These are phyloP conservation scores for Phalloptychus januarius DNA, from an alignment of 2,797 vertebrate species.

Conservation along the genomic window DNA sequence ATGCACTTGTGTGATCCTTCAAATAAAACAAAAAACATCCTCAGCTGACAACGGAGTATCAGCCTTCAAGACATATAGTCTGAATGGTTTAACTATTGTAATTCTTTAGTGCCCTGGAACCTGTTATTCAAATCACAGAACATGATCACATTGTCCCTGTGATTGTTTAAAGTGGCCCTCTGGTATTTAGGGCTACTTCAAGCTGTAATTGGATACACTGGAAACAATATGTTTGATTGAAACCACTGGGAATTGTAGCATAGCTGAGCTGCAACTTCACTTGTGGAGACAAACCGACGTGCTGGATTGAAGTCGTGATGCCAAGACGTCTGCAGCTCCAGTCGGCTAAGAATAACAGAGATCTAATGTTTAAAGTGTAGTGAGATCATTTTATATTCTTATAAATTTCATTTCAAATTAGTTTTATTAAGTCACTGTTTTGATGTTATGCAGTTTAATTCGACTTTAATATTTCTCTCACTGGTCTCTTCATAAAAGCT, in stretches of 20 bases:
- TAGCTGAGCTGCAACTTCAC: conserved; percentile 10
- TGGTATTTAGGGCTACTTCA: conserved; percentile 36
- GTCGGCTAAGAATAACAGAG: conserved; percentile 15
- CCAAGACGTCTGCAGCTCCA: conserved; percentile 22
- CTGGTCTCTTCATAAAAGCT: not conserved
- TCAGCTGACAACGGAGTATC: conserved; percentile 12
- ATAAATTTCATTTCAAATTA: not conserved
- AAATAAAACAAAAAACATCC: conserved; percentile 25
- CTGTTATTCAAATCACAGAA: conserved; percentile 36
- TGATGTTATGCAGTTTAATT: not conserved
- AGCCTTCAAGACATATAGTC: conserved; percentile 8
- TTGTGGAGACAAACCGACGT: not conserved
- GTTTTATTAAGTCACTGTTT: not conserved
- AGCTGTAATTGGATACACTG: conserved; percentile 28
- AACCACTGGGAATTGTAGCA: conserved; percentile 16
- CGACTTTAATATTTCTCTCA: not conserved
- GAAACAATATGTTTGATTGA: conserved; percentile 62
- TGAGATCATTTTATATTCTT: not conserved
- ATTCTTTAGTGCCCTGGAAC: not conserved
- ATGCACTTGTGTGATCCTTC: conserved; percentile 20
- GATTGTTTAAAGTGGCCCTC: conserved; percentile 51
- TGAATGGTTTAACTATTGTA: conserved; percentile 30
- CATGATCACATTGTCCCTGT: conserved; percentile 24
- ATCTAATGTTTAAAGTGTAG: not conserved
- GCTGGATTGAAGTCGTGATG: conserved; percentile 5